These are phyloP conservation scores for Drosophila atroscutellata DNA, from an alignment of 2,888 invertebrate species.

Conservation along the genomic window DNA sequence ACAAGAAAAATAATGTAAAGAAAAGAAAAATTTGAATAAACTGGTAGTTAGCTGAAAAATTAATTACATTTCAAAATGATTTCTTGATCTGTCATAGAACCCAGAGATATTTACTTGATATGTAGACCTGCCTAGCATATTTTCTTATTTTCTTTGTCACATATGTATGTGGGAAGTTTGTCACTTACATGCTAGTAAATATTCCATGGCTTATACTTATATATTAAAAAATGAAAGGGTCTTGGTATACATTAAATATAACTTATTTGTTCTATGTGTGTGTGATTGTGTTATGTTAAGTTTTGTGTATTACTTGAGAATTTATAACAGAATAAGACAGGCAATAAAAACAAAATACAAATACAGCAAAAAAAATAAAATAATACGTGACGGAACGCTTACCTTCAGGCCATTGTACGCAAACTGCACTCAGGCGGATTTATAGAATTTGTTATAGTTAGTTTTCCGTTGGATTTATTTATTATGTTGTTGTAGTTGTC, in stretches of 20 bases:
- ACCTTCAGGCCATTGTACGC: conserved; percentile 97
- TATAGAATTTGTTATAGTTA: conserved; percentile 30
- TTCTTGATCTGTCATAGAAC: conserved; percentile 41
- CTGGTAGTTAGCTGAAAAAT: conserved; percentile 28
- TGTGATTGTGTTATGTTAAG: conserved; percentile 29
- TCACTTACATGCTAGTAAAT: conserved; percentile 51
- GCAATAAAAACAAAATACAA: conserved; percentile 79
- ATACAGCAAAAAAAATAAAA: conserved; percentile 42
- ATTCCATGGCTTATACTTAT: conserved; percentile 44
- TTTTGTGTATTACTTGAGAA: conserved; percentile 45
- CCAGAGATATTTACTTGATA: conserved; percentile 32
- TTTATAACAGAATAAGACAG: conserved; percentile 74
- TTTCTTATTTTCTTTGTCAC: conserved; percentile 25
- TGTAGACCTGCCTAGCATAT: conserved; percentile 32
- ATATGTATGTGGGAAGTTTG: conserved; percentile 17
- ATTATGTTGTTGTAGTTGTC: conserved; percentile 3
- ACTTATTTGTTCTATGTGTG: conserved; percentile 47
- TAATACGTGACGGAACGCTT: conserved; percentile 85
- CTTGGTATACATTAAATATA: conserved; percentile 48
- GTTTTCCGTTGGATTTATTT: conserved; percentile 20
- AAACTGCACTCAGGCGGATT: conserved; percentile 87
- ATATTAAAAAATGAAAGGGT: conserved; percentile 42
- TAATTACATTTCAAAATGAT: conserved; percentile 43
- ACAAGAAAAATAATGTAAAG: conserved; percentile 39
- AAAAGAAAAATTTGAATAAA: conserved; percentile 35